Evolutionary conservation across 1,140 invertebrate genomes (phyloP).

Genomic region (Drosophila mayri): DNA sequence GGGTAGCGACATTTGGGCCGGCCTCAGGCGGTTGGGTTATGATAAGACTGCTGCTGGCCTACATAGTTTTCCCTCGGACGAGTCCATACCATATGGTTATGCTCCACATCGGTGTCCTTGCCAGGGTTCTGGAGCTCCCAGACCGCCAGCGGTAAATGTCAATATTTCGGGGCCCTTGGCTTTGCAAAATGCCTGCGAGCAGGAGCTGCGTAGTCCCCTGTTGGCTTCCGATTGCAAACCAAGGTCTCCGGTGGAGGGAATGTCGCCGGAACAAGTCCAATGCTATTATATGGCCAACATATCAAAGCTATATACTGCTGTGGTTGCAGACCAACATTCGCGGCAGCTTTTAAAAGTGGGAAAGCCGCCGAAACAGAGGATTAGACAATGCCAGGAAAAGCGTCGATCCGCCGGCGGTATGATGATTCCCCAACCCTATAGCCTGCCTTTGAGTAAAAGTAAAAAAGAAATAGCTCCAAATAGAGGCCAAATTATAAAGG

Average conservation of each 20-base stretch:
- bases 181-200: constrained; percentile 8
- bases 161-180: background rate
- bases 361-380: background rate
- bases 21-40: constrained; percentile 21
- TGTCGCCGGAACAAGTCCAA: background rate
- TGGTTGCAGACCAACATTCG: constrained; percentile 8
- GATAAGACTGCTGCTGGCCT: background rate
- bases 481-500: background rate
- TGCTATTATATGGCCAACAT: constrained; percentile 1
- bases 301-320: constrained; percentile 16
- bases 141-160: background rate
- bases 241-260: background rate
- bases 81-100: constrained; percentile 35
- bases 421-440: constrained; percentile 9
- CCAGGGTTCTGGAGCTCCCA: background rate
- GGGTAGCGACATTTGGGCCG: background rate
- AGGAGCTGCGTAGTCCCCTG: background rate
- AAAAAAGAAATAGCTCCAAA: background rate
- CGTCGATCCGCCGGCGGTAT: constrained; percentile 11
- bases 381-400: constrained; percentile 2
- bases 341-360: background rate
- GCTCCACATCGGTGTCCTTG: constrained; percentile 25
- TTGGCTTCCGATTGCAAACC: background rate
- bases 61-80: constrained; percentile 5
- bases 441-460: constrained; percentile 6